Evolutionary conservation across 2,888 invertebrate genomes (phyloP), one percentile per base, ranked within the genome.

Genomic region (Dynastes tityus): DNA sequence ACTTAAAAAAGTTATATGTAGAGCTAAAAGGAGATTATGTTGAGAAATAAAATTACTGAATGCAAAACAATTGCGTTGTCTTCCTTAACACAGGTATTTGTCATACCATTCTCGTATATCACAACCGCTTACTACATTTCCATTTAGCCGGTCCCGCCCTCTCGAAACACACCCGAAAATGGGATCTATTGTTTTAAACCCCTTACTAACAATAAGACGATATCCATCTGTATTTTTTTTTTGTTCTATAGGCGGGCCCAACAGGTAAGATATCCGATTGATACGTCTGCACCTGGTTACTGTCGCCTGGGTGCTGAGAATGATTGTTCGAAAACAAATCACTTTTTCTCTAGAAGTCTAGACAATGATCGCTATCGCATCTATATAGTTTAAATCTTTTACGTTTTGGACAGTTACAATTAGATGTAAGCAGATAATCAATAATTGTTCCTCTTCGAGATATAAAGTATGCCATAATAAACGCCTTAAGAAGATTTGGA

Each of bases 271-370:
- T 83, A 82, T 80, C 78, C 83, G 82, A 84, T 84, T 84, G 85
- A 85, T 85, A 84, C 82, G 83, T 85, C 82, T 84, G 81, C 82
- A 81, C 82, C 80, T 82, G 64, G 78, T 71, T 70, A 45, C 73
- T 61, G 58, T 27, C 27, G 73, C 45, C 37, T 45, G 11, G 65
- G 55, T 61, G 27, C 51, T 27, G 51, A 27, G 9, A 51, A 22
- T 11, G 32, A 68, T 68, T 40, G 49, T 68, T 68, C 27, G 68
- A 68, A 51, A 68, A 85, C 84, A 84, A 84, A 85, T 85, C 84
- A 83, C 80, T 83, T 82, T 80, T 83, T 83, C 83, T 81, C 80
- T 78, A 9, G 9, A 32, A 29, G 63, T 63, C 63, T 63, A 63
- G 63, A 29, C 55, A 53, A 53, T 58, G 55, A 58, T 53, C 53